Evolutionary conservation across 1,140 invertebrate species (phyloP), one percentile per base, ranked within the genome.

Genomic region (Laupala kohalensis): DNA sequence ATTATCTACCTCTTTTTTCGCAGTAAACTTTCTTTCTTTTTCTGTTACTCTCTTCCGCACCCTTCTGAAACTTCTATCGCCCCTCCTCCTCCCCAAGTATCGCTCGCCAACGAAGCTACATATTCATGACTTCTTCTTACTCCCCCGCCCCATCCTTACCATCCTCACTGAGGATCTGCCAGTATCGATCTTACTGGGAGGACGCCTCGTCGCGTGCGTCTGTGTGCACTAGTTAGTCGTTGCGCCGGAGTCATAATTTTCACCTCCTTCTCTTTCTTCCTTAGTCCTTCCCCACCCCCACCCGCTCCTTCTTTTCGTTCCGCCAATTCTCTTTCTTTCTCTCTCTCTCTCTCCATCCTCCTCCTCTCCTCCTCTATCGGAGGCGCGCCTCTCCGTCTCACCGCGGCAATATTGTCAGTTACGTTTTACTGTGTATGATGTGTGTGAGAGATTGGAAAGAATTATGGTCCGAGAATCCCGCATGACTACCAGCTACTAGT

Each of bases 401-500:
- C n/a, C n/a, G n/a, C 37, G n/a, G 37, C 63, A 64, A 53, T 70
- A 70, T 70, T 70, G 69, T 70, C 25, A 70, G 69, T 30, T 30
- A 25, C 37, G 69, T 70, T 70, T 70, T 70, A 30, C 69, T 70
- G 53, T 70, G 69, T 30, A 23, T 26, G 25, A 63, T 62, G 63
- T 70, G 69, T 70, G 69, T 70, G 69, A 70, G 69, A 70, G 69
- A 70, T 62, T 68, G 69, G 63, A 37, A 64, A 70, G 69, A 70
- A 29, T 70, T 70, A 70, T 70, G 19, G 63, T 25, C 29, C 26
- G n/a, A 53, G 63, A 64, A 70, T 70, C 69, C 69, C 26, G 69
- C 69, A 70, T 70, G 53, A 70, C 69, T 70, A 25, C 53, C 37
- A 23, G 37, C 69, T 70, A 62, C 67, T 23, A 29, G 29, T 26